Conservation (phyloP, 2,113 vertebrate species). For the Pungitius pungitius region DNA sequence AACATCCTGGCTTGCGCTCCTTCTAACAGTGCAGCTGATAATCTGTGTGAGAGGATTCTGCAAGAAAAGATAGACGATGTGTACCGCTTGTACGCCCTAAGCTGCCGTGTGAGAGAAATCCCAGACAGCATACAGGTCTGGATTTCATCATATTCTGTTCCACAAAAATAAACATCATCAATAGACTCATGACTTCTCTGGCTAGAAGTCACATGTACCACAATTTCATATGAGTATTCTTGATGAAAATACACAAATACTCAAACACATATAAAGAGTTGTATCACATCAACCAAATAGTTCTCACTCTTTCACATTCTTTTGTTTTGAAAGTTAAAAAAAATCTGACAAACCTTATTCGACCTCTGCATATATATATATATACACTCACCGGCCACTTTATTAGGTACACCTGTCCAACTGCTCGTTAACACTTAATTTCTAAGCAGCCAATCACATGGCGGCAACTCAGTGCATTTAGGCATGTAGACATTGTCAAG, state of each 20-base stretch:
- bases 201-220: neutral
- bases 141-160: neutral
- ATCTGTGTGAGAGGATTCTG: constrained; percentile 85
- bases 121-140: constrained; percentile 52
- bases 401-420: too few species aligned
- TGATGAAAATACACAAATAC: neutral
- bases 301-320: neutral
- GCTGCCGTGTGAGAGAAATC: constrained; percentile 71
- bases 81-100: constrained; percentile 84
- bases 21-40: constrained; percentile 87
- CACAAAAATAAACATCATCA: neutral
- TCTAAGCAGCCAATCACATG: too few species aligned
- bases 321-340: neutral
- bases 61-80: constrained; percentile 49
- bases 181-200: too few species aligned
- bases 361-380: neutral
- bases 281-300: neutral
- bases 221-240: neutral
- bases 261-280: neutral
- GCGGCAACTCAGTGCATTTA: too few species aligned
- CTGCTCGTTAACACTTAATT: too few species aligned
- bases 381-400: too few species aligned
- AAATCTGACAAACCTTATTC: neutral
- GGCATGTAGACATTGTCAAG: too few species aligned
- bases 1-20: constrained; percentile 87